Conservation (phyloP, 2,888 invertebrate species). For the Argyresthia goedartella region DNA sequence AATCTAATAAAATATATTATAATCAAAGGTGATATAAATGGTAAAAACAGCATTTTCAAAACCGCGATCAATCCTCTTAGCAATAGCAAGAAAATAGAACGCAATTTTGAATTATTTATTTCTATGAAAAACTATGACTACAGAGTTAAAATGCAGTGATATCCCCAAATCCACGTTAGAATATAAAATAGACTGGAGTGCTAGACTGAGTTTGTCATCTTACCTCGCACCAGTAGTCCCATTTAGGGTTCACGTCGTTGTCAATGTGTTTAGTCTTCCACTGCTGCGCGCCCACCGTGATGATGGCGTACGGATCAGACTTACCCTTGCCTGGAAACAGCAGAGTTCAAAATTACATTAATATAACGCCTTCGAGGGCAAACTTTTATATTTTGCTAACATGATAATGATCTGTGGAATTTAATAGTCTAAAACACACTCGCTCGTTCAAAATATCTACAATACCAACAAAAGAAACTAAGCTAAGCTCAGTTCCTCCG, state of each 20-base stretch:
- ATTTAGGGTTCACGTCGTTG: conserved; percentile 94
- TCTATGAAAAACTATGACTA: neutral
- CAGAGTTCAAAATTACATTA: neutral
- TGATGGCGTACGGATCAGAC: conserved; percentile 96
- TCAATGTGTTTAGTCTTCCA: conserved; percentile 95
- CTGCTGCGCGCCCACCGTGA: conserved; percentile 93
- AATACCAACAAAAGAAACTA: too few species aligned
- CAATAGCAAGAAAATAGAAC: neutral
- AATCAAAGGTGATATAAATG: too few species aligned
- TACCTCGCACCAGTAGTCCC: conserved; percentile 99
- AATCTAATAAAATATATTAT: too few species aligned
- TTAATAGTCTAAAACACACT: too few species aligned
- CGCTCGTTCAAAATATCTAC: too few species aligned
- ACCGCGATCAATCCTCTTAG: too few species aligned
- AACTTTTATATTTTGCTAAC: too few species aligned
- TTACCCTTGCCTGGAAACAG: conserved; percentile 84
- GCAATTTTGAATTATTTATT: neutral
- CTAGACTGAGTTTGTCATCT: conserved; percentile 12
- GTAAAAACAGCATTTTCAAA: too few species aligned
- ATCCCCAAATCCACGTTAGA: conserved; percentile 9
- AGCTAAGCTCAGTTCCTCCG: too few species aligned
- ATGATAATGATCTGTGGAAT: too few species aligned
- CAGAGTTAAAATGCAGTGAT: conserved; percentile 14
- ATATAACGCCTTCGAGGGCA: too few species aligned
- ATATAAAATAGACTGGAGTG: too few species aligned